phyloP scores from a whole-genome alignment of 2,113 vertebrate genomes.

The Protobothrops mucrosquamatus region DNA sequence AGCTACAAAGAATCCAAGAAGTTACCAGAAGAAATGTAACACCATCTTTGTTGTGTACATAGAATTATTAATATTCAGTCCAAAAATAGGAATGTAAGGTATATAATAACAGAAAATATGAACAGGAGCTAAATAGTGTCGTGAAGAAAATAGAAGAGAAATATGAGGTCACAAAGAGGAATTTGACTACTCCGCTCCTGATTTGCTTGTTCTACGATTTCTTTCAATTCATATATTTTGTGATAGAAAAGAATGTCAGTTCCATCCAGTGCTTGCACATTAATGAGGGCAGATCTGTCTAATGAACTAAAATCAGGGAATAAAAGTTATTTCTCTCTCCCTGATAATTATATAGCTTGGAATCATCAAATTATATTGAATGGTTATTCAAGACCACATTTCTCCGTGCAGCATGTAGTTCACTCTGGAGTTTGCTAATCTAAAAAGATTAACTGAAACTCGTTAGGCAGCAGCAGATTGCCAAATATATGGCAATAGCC shows the following conservation, averaged over 20 bases:
- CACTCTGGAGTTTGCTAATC: background rate
- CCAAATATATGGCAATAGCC: background rate
- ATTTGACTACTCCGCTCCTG: background rate
- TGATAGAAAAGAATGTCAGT: background rate
- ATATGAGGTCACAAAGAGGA: background rate
- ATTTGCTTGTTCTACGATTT: background rate
- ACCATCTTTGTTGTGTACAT: background rate
- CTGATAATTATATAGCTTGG: background rate
- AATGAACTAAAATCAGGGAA: background rate
- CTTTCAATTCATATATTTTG: background rate
- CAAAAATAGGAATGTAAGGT: background rate
- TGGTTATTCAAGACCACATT: background rate
- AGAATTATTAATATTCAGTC: background rate
- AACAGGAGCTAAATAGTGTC: background rate
- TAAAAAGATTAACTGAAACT: background rate
- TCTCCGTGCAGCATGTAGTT: background rate
- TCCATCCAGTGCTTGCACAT: background rate
- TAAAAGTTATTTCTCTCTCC: background rate
- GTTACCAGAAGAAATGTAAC: background rate
- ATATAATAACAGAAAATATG: background rate
- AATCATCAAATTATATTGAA: background rate
- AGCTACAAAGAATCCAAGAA: no score
- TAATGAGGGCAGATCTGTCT: background rate
- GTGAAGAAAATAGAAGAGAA: background rate
- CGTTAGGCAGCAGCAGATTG: background rate